Conservation (phyloP, 2,797 vertebrate species). For the Crenuchus spilurus region DNA sequence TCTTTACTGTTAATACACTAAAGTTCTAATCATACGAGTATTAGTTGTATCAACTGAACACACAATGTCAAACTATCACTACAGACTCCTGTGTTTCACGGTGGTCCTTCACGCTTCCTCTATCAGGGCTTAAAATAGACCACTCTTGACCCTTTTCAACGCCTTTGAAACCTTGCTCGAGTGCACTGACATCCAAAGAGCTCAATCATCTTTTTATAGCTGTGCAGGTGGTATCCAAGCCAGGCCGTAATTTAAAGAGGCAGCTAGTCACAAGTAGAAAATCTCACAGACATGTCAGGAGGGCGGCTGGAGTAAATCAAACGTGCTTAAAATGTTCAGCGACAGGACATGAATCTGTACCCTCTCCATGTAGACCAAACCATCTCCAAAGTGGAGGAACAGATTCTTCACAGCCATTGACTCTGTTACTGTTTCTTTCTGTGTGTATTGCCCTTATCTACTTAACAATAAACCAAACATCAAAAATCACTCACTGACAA, state of each 20-base stretch:
- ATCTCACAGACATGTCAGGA: not conserved
- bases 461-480: no score
- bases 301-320: not conserved
- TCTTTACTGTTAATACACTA: no score
- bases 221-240: conserved; percentile 47
- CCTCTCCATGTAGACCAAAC: not conserved
- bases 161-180: conserved; percentile 69
- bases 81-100: not conserved
- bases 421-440: no score
- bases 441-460: no score
- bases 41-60: not conserved
- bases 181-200: conserved; percentile 59
- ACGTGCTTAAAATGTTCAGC: not conserved
- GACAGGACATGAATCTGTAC: conserved; percentile 1
- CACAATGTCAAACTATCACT: not conserved
- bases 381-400: no score
- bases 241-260: conserved; percentile 23
- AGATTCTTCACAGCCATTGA: no score
- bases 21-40: not conserved
- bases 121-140: conserved; percentile 74
- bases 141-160: conserved; percentile 67
- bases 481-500: no score
- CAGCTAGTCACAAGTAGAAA: conserved; percentile 1
- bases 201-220: conserved; percentile 66
- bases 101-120: not conserved